These are phyloP conservation scores for Pollimyrus isidori DNA, from an alignment of 2,113 vertebrate genomes.

Conservation along the genomic window DNA sequence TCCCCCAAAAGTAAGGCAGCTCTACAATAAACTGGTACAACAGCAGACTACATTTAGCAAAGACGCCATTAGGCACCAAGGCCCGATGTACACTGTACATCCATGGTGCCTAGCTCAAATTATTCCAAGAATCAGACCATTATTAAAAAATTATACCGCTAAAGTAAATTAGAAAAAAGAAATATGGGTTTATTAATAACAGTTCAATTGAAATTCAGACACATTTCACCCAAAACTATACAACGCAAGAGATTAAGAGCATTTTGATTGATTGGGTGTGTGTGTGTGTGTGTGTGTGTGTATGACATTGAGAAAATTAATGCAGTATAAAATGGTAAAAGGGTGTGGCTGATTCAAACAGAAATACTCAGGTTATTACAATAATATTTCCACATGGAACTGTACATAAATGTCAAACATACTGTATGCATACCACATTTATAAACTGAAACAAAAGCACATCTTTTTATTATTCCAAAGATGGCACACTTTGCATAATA, in stretches of 20 bases:
- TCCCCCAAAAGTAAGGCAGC: not conserved
- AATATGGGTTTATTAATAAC: slow-evolving; percentile 46
- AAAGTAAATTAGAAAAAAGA: not conserved
- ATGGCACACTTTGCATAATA: not conserved
- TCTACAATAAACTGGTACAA: not conserved
- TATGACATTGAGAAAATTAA: not conserved
- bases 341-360: not conserved
- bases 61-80: not conserved
- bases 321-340: not conserved
- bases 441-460: not conserved
- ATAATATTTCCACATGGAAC: not conserved
- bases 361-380: not conserved
- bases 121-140: not conserved
- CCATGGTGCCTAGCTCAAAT: not conserved
- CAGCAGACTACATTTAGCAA: not conserved
- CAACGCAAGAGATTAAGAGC: slow-evolving; percentile 25
- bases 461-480: not conserved
- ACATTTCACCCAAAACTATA: slow-evolving; percentile 44
- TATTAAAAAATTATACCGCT: not conserved
- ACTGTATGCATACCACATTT: not conserved
- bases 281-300: too few relatives aligned
- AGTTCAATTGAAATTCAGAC: slow-evolving; percentile 26
- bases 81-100: not conserved
- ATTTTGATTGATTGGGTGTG: not conserved
- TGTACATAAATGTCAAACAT: not conserved